Percentiles rank a stretch among this genome's conserved stretches.
Evolutionary conservation across 2,113 vertebrate species (phyloP).

Genomic region (Gnathonemus echidnorhynchus): DNA sequence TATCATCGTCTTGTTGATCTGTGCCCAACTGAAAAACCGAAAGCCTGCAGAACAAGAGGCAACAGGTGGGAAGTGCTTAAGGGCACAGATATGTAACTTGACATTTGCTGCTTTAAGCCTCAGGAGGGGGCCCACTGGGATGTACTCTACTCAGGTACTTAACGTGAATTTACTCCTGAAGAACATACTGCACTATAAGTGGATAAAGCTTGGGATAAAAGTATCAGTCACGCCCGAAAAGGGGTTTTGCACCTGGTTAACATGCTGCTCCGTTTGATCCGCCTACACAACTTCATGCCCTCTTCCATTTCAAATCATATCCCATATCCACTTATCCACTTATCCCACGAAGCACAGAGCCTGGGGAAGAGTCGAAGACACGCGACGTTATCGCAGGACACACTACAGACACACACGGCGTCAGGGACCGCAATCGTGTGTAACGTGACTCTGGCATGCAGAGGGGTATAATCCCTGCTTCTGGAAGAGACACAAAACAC

Average conservation of each 20-base stretch:
- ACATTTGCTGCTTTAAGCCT: background rate
- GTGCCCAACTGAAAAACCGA: background rate
- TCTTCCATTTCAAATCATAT: background rate
- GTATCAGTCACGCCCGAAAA: background rate
- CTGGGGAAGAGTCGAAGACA: background rate
- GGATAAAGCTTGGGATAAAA: background rate
- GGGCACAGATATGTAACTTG: background rate
- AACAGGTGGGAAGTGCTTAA: background rate
- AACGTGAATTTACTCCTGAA: background rate
- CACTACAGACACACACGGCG: background rate
- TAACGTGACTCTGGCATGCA: background rate
- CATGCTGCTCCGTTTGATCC: background rate
- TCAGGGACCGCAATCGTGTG: background rate
- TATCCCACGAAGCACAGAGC: background rate
- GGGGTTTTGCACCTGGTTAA: background rate
- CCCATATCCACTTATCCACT: background rate
- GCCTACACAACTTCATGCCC: background rate
- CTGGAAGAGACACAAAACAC: background rate
- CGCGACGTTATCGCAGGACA: background rate
- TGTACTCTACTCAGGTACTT: background rate
- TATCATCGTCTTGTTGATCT: background rate
- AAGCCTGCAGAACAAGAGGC: background rate
- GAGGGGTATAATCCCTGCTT: background rate
- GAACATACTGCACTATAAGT: background rate
- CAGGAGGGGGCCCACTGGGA: background rate